Evolutionary conservation across 2,113 vertebrate genomes (phyloP).

Genomic region (Rousettus leschenaultii): DNA sequence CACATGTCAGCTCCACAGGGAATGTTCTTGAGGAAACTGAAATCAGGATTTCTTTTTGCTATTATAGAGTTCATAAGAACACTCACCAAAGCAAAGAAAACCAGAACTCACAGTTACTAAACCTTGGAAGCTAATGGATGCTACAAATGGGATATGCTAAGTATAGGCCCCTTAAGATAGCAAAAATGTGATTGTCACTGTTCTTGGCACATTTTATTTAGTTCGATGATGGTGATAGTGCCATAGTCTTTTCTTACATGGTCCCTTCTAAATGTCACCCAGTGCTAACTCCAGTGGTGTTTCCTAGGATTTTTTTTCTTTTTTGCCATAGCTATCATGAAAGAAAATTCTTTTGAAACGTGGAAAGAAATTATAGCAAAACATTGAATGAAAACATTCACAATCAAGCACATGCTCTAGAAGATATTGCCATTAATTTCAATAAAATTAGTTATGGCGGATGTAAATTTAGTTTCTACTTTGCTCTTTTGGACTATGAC

Average conservation of each 20-base stretch:
- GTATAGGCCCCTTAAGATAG: neutral
- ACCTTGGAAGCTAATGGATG: neutral
- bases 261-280: neutral
- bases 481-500: neutral
- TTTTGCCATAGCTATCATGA: neutral
- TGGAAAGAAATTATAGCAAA: neutral
- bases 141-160: neutral
- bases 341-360: neutral
- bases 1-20: constrained; percentile 43
- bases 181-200: neutral
- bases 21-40: constrained; percentile 49
- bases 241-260: neutral
- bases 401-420: neutral
- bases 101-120: neutral
- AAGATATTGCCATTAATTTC: neutral
- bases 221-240: neutral
- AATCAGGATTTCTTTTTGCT: constrained; percentile 37
- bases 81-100: neutral
- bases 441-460: neutral
- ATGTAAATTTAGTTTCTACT: neutral
- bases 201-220: neutral
- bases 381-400: neutral
- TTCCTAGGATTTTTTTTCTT: neutral
- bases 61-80: constrained; percentile 12
- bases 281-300: neutral